Percentiles rank a stretch among this genome's conserved stretches.
These are phyloP conservation scores for Prolemur simus DNA, from an alignment of 2,113 vertebrate genomes.

Conservation along the genomic window DNA sequence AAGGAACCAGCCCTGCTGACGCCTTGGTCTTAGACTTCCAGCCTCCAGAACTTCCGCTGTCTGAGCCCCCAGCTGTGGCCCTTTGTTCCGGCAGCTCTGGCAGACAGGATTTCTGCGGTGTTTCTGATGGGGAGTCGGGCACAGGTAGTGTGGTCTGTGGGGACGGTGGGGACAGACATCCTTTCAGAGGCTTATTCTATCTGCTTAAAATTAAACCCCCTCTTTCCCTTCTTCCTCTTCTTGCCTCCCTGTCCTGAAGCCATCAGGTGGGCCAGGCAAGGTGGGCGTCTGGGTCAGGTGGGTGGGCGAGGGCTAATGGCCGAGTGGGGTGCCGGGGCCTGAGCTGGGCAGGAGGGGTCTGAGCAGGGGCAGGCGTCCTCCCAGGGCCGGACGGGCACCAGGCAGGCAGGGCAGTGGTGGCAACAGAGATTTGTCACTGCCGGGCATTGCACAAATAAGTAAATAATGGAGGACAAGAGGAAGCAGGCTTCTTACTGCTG, in stretches of 20 bases:
- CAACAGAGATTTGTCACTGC: neutral
- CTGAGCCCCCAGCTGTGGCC: neutral
- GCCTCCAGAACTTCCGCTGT: neutral
- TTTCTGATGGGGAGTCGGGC: neutral
- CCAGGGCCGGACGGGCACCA: neutral
- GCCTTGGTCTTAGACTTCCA: neutral
- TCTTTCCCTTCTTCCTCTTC: neutral
- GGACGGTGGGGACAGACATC: neutral
- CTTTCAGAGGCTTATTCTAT: neutral
- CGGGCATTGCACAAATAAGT: rapidly evolving
- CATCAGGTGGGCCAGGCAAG: neutral
- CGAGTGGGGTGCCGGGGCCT: neutral
- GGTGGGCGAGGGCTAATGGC: neutral
- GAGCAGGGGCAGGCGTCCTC: neutral
- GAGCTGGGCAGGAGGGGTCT: neutral
- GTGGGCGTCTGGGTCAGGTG: neutral
- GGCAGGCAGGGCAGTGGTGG: neutral
- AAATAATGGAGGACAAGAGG: rapidly evolving
- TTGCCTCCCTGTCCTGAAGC: neutral
- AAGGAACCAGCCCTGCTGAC: rapidly evolving
- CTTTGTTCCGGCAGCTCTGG: neutral
- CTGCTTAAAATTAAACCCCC: neutral
- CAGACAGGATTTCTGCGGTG: neutral
- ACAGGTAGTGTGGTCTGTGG: neutral
- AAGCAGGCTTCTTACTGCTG: neutral